Evolutionary conservation across 2,888 invertebrate species (phyloP).

Genomic region (Coremacera marginata): DNA sequence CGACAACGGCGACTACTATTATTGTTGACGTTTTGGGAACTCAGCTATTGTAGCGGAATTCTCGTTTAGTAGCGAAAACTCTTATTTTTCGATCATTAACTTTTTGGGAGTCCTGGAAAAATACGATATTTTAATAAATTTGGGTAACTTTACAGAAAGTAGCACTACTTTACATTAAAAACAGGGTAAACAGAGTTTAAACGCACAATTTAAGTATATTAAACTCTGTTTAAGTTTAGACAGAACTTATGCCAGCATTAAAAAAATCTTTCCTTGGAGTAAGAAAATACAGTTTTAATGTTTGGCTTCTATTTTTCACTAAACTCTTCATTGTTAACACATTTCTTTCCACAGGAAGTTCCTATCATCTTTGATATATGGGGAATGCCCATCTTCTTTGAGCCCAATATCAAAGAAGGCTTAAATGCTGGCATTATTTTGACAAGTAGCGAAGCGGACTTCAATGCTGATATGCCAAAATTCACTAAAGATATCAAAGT

Average conservation of each 20-base stretch:
- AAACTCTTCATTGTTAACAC: background rate
- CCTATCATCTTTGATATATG: conserved; percentile 58
- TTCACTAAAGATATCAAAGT: conserved; percentile 52
- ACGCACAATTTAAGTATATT: background rate
- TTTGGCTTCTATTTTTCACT: background rate
- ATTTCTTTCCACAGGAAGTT: conserved; percentile 50
- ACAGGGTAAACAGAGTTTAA: too few species aligned
- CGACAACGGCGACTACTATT: too few species aligned
- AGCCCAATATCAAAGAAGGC: conserved; percentile 56
- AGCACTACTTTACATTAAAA: too few species aligned
- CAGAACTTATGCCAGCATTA: background rate
- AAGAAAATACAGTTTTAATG: background rate
- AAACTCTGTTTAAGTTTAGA: background rate
- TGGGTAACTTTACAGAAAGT: too few species aligned
- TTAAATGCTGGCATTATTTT: conserved; percentile 56
- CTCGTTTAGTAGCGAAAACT: too few species aligned
- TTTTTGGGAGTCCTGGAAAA: too few species aligned
- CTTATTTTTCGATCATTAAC: too few species aligned
- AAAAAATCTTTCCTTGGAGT: background rate
- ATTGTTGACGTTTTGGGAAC: too few species aligned
- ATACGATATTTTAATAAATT: too few species aligned
- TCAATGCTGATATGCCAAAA: conserved; percentile 44
- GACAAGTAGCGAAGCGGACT: conserved; percentile 51
- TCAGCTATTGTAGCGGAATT: too few species aligned
- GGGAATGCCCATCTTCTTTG: conserved; percentile 60